Conservation (phyloP, 2,113 vertebrate genomes). For the Thalassoma bifasciatum region DNA sequence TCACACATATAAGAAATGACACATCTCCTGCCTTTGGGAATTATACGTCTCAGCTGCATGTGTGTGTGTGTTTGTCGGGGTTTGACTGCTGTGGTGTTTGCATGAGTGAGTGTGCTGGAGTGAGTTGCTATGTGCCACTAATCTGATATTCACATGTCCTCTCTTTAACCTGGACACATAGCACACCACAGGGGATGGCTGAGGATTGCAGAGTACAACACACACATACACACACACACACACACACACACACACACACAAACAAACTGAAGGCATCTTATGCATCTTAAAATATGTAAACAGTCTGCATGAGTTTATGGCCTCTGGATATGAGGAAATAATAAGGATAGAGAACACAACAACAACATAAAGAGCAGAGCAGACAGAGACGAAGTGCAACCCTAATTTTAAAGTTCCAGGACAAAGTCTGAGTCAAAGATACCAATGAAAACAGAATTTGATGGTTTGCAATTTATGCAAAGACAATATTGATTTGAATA, state of each 20-base stretch:
- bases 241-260: constrained; percentile 11
- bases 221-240: constrained; percentile 10
- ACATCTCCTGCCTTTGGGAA: constrained; percentile 35
- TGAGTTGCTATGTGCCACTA: constrained; percentile 22
- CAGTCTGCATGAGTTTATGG: constrained; percentile 11
- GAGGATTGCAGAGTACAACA: constrained; percentile 6
- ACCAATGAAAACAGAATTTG: no score
- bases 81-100: constrained; percentile 29
- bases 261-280: constrained; percentile 1
- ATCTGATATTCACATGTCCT: constrained; percentile 53
- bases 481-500: no score
- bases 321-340: constrained; percentile 16
- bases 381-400: constrained; percentile 10
- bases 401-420: no score
- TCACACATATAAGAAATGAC: constrained; percentile 60
- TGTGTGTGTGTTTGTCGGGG: constrained; percentile 42
- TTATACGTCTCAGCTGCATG: constrained; percentile 42
- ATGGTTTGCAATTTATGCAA: no score
- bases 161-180: constrained; percentile 44
- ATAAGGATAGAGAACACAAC: background rate
- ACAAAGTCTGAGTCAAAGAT: no score
- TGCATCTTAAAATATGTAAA: constrained; percentile 30
- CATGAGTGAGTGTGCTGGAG: constrained; percentile 7
- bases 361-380: constrained; percentile 1
- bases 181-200: constrained; percentile 11